Percentiles rank a stretch among this genome's conserved stretches.
Conservation (phyloP, 2,113 vertebrate species). For the Pedionomus torquatus region DNA sequence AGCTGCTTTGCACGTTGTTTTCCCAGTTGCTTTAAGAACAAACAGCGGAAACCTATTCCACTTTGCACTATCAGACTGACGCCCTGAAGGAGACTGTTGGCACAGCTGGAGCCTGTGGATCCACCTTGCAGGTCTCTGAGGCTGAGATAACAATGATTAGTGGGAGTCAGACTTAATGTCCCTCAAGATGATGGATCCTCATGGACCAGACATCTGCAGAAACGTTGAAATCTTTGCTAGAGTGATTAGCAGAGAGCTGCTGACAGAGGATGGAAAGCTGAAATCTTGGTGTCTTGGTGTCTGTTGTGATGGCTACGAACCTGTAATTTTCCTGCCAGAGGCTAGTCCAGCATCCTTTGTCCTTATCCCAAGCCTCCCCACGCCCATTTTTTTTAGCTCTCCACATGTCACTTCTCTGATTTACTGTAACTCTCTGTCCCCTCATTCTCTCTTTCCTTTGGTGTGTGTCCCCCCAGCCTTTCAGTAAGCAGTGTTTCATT, state of each 20-base stretch:
- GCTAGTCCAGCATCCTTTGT: not conserved
- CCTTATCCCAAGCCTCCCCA: not conserved
- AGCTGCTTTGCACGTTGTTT: not conserved
- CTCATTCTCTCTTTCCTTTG: not conserved
- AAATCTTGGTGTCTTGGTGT: not conserved
- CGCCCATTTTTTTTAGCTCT: not conserved
- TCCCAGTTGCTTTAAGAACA: not conserved
- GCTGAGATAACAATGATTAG: not conserved
- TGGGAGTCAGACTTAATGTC: not conserved
- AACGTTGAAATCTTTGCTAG: not conserved
- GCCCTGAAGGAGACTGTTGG: not conserved
- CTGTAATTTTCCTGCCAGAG: not conserved
- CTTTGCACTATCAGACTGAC: not conserved
- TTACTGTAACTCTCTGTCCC: not conserved
- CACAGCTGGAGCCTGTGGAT: not conserved
- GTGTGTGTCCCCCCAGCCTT: accelerated
- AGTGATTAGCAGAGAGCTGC: not conserved
- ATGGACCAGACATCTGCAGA: not conserved
- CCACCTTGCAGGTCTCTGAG: not conserved
- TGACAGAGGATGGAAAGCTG: not conserved
- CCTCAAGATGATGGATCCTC: not conserved
- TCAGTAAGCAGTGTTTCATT: not conserved
- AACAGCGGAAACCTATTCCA: not conserved
- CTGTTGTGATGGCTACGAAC: not conserved
- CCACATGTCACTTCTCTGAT: not conserved